A percentile compares a stretch with the other conserved stretches of the same genome.
These are phyloP conservation scores for Hydractinia symbiolongicarpus DNA, from an alignment of 30 jellyfish, hydroid and myxozoan genomes.

Conservation along the genomic window DNA sequence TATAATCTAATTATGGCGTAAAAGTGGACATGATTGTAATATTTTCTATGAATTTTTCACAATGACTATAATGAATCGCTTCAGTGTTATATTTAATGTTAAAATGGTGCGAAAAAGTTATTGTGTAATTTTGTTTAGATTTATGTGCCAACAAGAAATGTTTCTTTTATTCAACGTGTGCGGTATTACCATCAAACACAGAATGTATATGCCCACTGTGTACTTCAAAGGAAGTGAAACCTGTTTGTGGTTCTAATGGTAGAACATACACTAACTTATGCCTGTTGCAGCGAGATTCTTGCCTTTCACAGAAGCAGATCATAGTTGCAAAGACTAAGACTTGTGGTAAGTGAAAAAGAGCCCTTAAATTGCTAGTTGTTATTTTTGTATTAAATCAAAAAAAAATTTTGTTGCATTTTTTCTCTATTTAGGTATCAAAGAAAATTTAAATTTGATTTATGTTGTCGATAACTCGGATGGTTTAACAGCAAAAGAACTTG, in stretches of 20 bases:
- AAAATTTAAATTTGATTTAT: slow-evolving; percentile 41
- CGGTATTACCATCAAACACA: background rate
- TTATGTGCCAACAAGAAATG: background rate
- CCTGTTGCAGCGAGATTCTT: slow-evolving; percentile 20
- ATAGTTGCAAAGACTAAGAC: background rate
- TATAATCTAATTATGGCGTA: too few relatives aligned
- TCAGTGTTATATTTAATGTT: too few relatives aligned
- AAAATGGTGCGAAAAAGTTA: too few relatives aligned
- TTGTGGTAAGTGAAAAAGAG: slow-evolving; percentile 24
- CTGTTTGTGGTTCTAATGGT: slow-evolving; percentile 40
- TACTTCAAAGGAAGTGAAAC: background rate
- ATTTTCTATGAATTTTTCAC: too few relatives aligned
- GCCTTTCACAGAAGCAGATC: slow-evolving; percentile 10
- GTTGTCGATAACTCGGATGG: slow-evolving; percentile 50
- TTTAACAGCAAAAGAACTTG: background rate
- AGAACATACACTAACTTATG: slow-evolving; percentile 29
- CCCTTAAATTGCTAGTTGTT: too few relatives aligned
- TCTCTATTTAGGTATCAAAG: slow-evolving; percentile 42
- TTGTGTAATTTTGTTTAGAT: background rate
- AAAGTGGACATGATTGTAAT: too few relatives aligned
- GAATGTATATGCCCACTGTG: slow-evolving; percentile 3
- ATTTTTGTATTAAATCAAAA: too few relatives aligned
- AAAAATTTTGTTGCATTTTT: background rate
- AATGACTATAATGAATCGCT: too few relatives aligned
- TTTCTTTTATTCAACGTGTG: background rate